Percentiles rank a stretch among this genome's conserved stretches.
Evolutionary conservation across 1,140 invertebrate species (phyloP).

Genomic region (Bilobella aurantiaca): DNA sequence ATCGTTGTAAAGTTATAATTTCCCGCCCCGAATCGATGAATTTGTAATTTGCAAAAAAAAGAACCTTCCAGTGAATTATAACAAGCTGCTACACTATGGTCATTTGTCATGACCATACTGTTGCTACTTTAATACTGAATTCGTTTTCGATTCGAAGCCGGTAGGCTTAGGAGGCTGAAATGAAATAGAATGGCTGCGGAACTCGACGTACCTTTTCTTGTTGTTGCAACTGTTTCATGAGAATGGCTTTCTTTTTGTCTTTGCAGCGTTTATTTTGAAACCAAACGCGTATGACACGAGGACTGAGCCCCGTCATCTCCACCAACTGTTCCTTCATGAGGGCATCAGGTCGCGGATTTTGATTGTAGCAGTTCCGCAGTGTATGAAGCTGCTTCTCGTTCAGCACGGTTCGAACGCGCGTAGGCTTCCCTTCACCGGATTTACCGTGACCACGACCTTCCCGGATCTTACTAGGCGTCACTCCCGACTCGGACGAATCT

Average conservation of each 20-base stretch:
- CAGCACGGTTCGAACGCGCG: constrained; percentile 89
- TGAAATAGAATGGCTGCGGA: neutral
- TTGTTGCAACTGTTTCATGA: constrained; percentile 92
- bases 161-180: no score
- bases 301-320: constrained; percentile 93
- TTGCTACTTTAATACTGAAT: no score
- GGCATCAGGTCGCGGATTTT: constrained; percentile 94
- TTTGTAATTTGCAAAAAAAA: no score
- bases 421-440: constrained; percentile 77
- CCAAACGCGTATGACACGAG: constrained; percentile 93
- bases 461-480: constrained; percentile 37
- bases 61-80: no score
- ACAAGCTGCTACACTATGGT: no score
- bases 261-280: constrained; percentile 99
- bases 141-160: no score
- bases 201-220: constrained; percentile 74
- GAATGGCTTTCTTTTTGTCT: constrained; percentile 94
- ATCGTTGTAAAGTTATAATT: no score
- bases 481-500: constrained; percentile 35
- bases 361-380: constrained; percentile 81
- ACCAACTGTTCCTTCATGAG: constrained; percentile 99
- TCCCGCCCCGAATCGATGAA: no score
- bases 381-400: constrained; percentile 98
- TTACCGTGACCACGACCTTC: constrained; percentile 49
- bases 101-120: no score